Base-by-base conservation (phyloP, 1,140 invertebrate genomes). In the Trichomalopsis sarcophagae region DNA sequence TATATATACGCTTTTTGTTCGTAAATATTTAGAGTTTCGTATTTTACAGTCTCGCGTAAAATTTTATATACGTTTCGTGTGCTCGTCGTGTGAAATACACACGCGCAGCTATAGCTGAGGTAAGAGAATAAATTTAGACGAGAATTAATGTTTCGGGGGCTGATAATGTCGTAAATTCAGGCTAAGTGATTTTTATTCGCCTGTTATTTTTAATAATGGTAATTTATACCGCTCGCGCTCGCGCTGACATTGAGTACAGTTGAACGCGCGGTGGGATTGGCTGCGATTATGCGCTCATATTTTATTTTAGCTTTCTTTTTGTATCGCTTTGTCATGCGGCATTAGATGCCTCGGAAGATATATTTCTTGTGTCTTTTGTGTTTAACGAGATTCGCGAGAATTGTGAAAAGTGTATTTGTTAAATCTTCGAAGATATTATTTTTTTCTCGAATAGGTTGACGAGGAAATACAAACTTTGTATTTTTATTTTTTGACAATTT, bases 31-130 rank as follows among this genome's bases (percentile, higher is more conserved):
- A 71, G 27, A 30, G 27, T 17, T 33, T 71, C 68, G 30, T 33
- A 71, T 71, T 71, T 71, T 71, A 71, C 68, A 33, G 30, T 69
- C 50, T 55, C n/a, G 66, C 66, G 23, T 69, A 69, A 69, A 69
- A 27, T 11, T n/a, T 69, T n/a, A 69, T 55, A 27, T 27, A 36
- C 33, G 33, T 55, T 4, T 14, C 17, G 50, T 55, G 17, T 21
- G 13, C 50, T 21, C 50, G 50, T 21, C 50, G 13, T 17, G 13
- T 17, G 13, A 14, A 55, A 17, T 55, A 55, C 13, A 55, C 13
- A 55, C 1, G 47, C 10, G 47, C 10, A 50, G 47, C 47, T 14
- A 10, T 3, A 36, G 40, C 6, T 44, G 7, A 55, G 50, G 50
- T 55, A 55, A 55, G 50, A 55, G 50, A 55, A 55, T 62, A 62